Percentiles rank a stretch among this genome's conserved stretches.
Evolutionary conservation across 2,888 invertebrate species (phyloP).

Genomic region (Antheraea assamensis): DNA sequence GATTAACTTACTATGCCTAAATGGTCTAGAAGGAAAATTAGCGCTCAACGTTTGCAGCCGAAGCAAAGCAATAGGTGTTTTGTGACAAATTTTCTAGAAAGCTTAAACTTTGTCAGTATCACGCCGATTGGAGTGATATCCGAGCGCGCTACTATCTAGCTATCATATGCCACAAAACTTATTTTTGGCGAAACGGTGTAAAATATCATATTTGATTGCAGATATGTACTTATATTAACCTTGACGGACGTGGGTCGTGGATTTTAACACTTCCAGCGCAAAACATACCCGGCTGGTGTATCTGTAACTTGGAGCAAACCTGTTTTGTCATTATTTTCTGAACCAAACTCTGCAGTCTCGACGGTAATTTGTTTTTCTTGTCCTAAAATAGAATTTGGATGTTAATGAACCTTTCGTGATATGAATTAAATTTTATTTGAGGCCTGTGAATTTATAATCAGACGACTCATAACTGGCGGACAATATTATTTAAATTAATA

Average conservation of each 20-base stretch:
- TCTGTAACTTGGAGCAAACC: constrained; percentile 29
- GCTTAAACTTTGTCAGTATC: no score
- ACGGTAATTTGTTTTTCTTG: not conserved
- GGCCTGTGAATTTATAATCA: no score
- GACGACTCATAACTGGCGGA: not conserved
- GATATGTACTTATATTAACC: not conserved
- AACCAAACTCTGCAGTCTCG: constrained; percentile 11
- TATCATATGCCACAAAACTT: not conserved
- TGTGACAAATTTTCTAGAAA: no score
- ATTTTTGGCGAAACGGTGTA: not conserved
- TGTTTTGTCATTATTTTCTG: constrained; percentile 13
- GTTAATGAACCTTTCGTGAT: not conserved
- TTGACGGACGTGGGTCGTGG: constrained; percentile 11
- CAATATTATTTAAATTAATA: not conserved
- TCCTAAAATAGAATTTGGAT: not conserved
- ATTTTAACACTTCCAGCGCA: constrained; percentile 45
- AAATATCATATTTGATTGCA: not conserved
- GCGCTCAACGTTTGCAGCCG: no score
- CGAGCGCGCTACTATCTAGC: not conserved
- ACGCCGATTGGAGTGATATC: not conserved
- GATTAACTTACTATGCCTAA: not conserved
- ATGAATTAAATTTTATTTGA: no score
- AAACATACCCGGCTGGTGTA: constrained; percentile 41
- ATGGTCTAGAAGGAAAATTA: no score
- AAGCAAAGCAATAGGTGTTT: no score